Evolutionary conservation across 2,113 vertebrate species (phyloP).

Genomic region (Poicephalus gulielmi): DNA sequence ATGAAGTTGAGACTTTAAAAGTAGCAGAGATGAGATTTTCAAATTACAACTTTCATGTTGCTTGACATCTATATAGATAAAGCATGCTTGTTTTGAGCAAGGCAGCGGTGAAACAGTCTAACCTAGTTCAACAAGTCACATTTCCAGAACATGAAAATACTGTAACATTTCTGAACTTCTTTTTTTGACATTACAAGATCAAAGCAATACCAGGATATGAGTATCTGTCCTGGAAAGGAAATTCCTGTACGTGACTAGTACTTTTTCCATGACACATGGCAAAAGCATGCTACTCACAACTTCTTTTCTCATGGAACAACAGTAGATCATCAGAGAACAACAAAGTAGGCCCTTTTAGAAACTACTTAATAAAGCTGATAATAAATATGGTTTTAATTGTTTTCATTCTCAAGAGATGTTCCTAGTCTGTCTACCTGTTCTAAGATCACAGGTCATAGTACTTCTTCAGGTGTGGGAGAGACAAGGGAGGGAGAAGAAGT

Average conservation of each 20-base stretch:
- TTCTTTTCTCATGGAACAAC: neutral
- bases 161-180: neutral
- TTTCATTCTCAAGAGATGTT: neutral
- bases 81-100: neutral
- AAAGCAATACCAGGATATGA: neutral
- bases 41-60: neutral
- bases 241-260: neutral
- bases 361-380: neutral
- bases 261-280: neutral
- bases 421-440: neutral
- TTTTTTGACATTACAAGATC: neutral
- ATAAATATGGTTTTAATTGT: neutral
- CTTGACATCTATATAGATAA: neutral
- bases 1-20: neutral
- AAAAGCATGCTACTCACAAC: neutral
- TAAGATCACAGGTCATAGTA: neutral
- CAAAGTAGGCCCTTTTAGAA: neutral
- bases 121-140: neutral
- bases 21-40: neutral
- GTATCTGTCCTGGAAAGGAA: neutral
- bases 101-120: neutral
- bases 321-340: neutral
- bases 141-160: neutral
- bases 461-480: neutral
- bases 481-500: neutral